These are phyloP conservation scores for Pseudochirops corinnae DNA, from an alignment of 2,797 vertebrate species.

Conservation along the genomic window DNA sequence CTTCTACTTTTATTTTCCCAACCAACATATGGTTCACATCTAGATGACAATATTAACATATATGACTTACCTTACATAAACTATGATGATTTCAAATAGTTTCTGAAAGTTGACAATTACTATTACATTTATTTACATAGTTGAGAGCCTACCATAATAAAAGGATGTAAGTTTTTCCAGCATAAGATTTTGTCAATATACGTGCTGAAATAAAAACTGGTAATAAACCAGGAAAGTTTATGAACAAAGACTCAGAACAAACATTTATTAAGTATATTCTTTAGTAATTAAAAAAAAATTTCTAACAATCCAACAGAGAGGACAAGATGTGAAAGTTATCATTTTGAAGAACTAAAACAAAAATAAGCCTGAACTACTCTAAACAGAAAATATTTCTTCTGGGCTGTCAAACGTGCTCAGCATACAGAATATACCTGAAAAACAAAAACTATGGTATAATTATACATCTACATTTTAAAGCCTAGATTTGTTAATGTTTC, in stretches of 20 bases:
- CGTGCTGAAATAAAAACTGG: slow-evolving; percentile 36
- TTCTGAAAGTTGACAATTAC: not conserved
- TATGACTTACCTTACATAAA: not conserved
- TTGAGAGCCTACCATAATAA: not conserved
- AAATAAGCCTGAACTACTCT: slow-evolving; percentile 45
- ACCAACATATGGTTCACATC: not conserved
- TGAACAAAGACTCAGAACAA: slow-evolving; percentile 49
- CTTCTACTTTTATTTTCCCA: not conserved
- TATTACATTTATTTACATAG: not conserved
- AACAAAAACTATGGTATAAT: slow-evolving; percentile 48
- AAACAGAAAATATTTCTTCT: slow-evolving; percentile 57
- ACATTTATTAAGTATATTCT: slow-evolving; percentile 61
- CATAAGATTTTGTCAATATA: slow-evolving; percentile 46
- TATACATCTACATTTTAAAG: slow-evolving; percentile 36
- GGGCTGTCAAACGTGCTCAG: not conserved
- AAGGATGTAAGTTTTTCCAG: not conserved
- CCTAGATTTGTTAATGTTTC: not conserved
- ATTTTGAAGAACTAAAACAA: slow-evolving; percentile 52
- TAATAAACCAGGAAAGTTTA: slow-evolving; percentile 42
- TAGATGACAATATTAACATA: not conserved
- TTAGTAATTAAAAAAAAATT: slow-evolving; percentile 31
- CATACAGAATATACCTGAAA: slow-evolving; percentile 57
- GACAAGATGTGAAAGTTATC: not conserved
- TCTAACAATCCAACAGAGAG: slow-evolving; percentile 49
- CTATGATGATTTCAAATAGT: not conserved